These are phyloP conservation scores for Enteromius thamalakanensis DNA, from an alignment of 2,797 vertebrate species.

Conservation along the genomic window DNA sequence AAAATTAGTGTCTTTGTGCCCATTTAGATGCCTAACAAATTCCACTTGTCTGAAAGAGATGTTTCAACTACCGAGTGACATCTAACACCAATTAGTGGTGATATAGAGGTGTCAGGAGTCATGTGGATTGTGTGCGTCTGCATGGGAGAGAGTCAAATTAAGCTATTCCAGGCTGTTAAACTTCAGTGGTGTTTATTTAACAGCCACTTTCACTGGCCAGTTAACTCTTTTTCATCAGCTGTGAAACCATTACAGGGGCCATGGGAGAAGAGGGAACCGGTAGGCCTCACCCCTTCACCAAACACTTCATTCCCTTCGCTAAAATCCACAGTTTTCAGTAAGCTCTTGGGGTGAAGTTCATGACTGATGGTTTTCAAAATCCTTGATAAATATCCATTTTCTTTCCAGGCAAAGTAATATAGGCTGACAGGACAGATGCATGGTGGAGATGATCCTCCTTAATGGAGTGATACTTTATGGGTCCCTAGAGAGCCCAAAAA, in stretches of 20 bases:
- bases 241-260: conserved; percentile 70
- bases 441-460: conserved; percentile 49
- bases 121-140: conserved; percentile 31
- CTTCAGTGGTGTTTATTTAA: conserved; percentile 75
- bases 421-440: conserved; percentile 62
- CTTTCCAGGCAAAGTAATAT: conserved; percentile 59
- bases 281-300: conserved; percentile 64
- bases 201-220: conserved; percentile 72
- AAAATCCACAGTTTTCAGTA: conserved; percentile 55
- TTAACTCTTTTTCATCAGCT: conserved; percentile 68
- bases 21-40: conserved; percentile 8
- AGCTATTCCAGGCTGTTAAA: conserved; percentile 52
- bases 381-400: conserved; percentile 58
- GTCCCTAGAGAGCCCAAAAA: conserved; percentile 17
- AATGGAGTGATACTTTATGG: conserved; percentile 66
- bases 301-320: conserved; percentile 69
- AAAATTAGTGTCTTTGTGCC: conserved; percentile 1
- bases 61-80: conserved; percentile 45
- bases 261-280: conserved; percentile 54
- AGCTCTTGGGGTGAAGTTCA: conserved; percentile 62
- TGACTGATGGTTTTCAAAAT: conserved; percentile 50
- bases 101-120: conserved; percentile 36
- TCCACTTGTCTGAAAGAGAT: conserved; percentile 3
- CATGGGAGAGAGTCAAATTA: conserved; percentile 49
- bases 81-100: conserved; percentile 59